These are phyloP conservation scores for Ammodytes dubius DNA, from an alignment of 2,113 vertebrate genomes.

Conservation along the genomic window DNA sequence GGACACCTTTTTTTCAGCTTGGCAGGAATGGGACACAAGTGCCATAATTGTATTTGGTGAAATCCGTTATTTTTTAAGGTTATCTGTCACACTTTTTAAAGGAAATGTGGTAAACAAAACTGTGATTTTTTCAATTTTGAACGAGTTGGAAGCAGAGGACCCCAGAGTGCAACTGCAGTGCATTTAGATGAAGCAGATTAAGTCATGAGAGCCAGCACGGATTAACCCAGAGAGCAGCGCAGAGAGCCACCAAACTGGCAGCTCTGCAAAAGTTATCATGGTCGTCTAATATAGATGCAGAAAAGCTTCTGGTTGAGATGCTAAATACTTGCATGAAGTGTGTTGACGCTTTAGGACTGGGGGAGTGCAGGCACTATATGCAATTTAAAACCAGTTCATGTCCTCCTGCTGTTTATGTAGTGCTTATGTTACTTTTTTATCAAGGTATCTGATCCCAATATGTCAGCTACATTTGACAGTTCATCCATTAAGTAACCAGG, in stretches of 20 bases:
- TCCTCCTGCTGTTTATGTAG: conserved; percentile 56
- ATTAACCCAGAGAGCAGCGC: conserved; percentile 25
- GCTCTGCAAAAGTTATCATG: conserved; percentile 26
- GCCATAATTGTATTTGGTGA: conserved; percentile 16
- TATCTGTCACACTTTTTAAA: conserved; percentile 20
- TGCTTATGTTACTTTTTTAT: conserved; percentile 55
- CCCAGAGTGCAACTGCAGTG: not conserved
- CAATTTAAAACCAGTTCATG: conserved; percentile 56
- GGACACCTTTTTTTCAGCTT: conserved; percentile 7
- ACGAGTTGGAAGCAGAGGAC: conserved; percentile 3
- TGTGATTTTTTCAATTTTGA: not conserved
- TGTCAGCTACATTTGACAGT: conserved; percentile 53
- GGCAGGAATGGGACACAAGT: not conserved
- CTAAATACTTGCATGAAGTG: conserved; percentile 19
- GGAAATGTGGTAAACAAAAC: conserved; percentile 9
- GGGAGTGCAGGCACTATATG: conserved; percentile 10
- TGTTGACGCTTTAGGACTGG: not conserved
- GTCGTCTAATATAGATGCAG: conserved; percentile 36
- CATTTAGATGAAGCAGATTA: conserved; percentile 48
- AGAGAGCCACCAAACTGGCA: not conserved
- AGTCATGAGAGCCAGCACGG: conserved; percentile 19
- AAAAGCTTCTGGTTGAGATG: conserved; percentile 25
- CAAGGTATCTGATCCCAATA: conserved; percentile 63
- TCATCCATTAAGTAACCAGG: conserved; percentile 42
- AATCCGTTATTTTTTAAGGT: conserved; percentile 28